phyloP scores from a whole-genome alignment of 1,140 invertebrate species.

The Cardiocondyla obscurior region DNA sequence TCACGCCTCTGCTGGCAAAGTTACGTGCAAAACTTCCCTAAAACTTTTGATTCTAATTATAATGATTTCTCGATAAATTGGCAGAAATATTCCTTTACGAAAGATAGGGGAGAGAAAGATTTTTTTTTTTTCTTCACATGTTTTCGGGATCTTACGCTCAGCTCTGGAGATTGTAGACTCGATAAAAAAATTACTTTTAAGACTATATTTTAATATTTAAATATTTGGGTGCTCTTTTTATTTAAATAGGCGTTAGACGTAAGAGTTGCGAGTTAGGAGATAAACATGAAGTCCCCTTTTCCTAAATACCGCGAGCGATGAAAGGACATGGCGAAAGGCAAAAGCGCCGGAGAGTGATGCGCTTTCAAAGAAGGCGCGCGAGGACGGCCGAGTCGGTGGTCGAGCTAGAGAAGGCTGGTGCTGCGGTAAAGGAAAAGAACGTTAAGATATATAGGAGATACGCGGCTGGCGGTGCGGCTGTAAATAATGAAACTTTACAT shows the following conservation, averaged over 20 bases:
- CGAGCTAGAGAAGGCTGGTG: constrained; percentile 11
- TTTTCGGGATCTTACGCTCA: neutral
- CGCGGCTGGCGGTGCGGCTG: constrained; percentile 24
- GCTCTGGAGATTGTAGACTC: neutral
- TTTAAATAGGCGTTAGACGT: neutral
- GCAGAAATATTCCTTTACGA: neutral
- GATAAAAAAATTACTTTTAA: neutral
- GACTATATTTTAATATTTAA: neutral
- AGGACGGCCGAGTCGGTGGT: neutral
- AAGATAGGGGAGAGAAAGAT: neutral
- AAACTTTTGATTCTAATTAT: constrained; percentile 11
- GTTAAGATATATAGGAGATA: constrained; percentile 51
- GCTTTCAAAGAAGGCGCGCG: neutral
- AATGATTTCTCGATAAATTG: neutral
- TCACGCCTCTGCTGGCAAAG: neutral
- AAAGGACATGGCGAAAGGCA: neutral
- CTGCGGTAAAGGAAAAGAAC: neutral
- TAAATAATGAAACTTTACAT: constrained; percentile 73
- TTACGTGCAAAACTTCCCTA: neutral
- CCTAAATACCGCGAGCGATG: neutral
- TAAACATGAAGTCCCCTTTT: neutral
- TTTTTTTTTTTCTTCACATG: no score
- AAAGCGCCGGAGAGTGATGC: neutral
- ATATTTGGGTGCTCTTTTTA: no score
- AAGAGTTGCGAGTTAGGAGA: neutral